Conservation (phyloP, 2,113 vertebrate species). For the Xiphophorus hellerii region DNA sequence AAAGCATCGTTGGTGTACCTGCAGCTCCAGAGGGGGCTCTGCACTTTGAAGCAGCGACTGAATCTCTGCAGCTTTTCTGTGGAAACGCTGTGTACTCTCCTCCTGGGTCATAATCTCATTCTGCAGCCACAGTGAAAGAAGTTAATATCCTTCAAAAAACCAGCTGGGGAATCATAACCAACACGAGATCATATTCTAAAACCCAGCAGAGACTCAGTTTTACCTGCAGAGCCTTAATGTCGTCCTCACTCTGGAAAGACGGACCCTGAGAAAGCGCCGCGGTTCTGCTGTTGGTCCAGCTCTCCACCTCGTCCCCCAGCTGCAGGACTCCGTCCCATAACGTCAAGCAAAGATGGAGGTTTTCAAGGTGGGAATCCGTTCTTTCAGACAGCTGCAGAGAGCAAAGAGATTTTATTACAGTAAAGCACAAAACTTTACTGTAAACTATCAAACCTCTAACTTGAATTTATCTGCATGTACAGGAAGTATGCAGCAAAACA, state of each 20-base stretch:
- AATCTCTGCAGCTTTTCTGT: conserved; percentile 82
- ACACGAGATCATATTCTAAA: not conserved
- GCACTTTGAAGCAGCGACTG: conserved; percentile 84
- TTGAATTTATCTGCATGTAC: too few species aligned
- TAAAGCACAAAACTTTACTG: not conserved
- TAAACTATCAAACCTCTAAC: not conserved
- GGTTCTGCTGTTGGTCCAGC: conserved; percentile 79
- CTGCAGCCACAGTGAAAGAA: conserved; percentile 66
- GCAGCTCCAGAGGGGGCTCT: conserved; percentile 88
- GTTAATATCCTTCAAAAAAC: not conserved
- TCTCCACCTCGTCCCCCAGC: conserved; percentile 79
- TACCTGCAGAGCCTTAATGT: conserved; percentile 84
- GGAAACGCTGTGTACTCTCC: conserved; percentile 82
- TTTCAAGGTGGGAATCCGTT: conserved; percentile 86
- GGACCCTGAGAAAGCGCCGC: conserved; percentile 57
- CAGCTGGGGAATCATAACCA: not conserved
- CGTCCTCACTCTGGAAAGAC: conserved; percentile 76
- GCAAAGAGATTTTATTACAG: not conserved
- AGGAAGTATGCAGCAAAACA: too few species aligned
- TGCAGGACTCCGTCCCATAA: conserved; percentile 88
- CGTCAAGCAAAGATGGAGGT: conserved; percentile 81
- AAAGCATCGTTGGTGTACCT: conserved; percentile 77
- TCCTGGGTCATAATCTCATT: conserved; percentile 83
- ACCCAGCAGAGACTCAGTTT: conserved; percentile 2
- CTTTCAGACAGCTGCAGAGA: conserved; percentile 87